Evolutionary conservation across 2,797 vertebrate species (phyloP).

Genomic region (Apodemus agrarius): DNA sequence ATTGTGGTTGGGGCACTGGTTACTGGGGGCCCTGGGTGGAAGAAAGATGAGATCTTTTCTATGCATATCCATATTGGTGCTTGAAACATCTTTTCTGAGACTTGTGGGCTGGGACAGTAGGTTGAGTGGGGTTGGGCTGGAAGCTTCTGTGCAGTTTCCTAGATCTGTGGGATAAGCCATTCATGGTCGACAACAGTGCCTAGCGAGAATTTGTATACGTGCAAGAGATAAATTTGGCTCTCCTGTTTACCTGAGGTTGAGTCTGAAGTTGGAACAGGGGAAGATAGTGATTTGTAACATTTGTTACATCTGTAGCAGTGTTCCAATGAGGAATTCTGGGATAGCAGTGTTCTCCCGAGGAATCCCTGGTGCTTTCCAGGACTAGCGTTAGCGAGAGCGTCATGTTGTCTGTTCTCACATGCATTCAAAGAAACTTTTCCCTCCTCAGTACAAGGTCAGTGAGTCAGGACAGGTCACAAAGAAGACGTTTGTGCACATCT

Average conservation of each 20-base stretch:
- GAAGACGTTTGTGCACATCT: not conserved
- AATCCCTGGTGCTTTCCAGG: not conserved
- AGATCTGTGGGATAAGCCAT: not conserved
- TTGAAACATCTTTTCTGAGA: not conserved
- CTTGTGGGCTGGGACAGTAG: not conserved
- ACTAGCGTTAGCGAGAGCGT: not conserved
- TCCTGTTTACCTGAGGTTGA: not conserved
- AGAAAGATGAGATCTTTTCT: not conserved
- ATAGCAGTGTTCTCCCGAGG: not conserved
- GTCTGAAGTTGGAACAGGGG: not conserved
- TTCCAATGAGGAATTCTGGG: not conserved
- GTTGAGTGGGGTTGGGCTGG: not conserved
- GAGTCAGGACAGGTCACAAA: slow-evolving; percentile 8
- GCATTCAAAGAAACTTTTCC: slow-evolving; percentile 20
- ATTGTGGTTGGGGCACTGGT: not conserved
- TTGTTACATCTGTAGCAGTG: not conserved
- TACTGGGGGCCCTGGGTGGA: not conserved
- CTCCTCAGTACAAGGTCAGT: not conserved
- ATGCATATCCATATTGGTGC: not conserved
- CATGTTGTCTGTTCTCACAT: not conserved
- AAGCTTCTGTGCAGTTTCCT: not conserved
- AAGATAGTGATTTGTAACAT: not conserved
- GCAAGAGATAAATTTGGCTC: not conserved
- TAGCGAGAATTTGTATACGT: not conserved
- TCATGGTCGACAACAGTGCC: not conserved